phyloP scores from a whole-genome alignment of 35 echinoderm and acorn worm species.

The Amphiura filiformis region DNA sequence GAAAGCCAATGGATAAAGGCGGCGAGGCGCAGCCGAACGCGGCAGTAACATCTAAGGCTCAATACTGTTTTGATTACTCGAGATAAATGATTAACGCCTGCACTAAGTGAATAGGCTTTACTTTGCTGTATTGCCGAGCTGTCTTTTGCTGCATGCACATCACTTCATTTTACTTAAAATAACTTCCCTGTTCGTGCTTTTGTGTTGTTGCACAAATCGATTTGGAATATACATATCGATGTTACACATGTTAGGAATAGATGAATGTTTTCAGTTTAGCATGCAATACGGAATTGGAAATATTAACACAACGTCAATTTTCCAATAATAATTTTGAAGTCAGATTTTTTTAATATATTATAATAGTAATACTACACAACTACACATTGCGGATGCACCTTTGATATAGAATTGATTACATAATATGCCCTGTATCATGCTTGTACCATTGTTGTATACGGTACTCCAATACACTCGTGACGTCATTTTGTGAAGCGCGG shows the following conservation, averaged over 20 bases:
- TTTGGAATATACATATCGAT: background rate
- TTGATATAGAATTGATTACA: no score
- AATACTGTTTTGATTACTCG: constrained; percentile 31
- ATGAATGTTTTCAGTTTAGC: background rate
- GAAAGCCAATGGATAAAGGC: constrained; percentile 26
- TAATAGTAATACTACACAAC: no score
- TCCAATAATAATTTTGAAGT: no score
- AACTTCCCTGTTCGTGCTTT: background rate
- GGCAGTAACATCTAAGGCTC: constrained; percentile 26
- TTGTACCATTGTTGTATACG: no score
- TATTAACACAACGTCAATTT: no score
- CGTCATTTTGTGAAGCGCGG: background rate
- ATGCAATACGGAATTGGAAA: no score
- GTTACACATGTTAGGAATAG: background rate
- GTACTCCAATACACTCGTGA: background rate
- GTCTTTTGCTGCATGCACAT: background rate
- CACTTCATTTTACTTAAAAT: background rate
- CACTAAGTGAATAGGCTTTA: background rate
- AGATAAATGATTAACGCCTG: constrained; percentile 49
- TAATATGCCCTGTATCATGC: no score
- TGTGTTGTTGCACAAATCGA: background rate
- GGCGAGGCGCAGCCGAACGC: background rate
- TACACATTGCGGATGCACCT: no score
- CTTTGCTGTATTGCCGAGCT: background rate
- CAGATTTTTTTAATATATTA: no score